These are phyloP conservation scores for Caenorhabditis wallacei DNA, from an alignment of 2,888 invertebrate genomes.

Conservation along the genomic window DNA sequence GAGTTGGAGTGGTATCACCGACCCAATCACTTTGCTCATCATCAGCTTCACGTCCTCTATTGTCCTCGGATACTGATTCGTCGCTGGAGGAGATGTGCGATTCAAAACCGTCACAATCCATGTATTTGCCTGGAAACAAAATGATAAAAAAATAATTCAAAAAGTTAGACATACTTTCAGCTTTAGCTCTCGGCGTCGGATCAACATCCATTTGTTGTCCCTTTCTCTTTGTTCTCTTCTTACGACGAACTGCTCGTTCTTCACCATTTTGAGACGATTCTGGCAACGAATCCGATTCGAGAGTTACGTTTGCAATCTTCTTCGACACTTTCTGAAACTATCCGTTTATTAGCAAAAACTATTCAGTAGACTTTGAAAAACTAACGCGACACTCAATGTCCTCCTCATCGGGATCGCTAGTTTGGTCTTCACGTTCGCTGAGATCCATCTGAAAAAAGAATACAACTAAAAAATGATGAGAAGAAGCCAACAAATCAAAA, in stretches of 20 bases:
- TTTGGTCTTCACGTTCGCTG: constrained; percentile 65
- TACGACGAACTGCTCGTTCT: constrained; percentile 43
- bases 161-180: constrained; percentile 18
- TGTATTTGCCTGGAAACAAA: constrained; percentile 38
- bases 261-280: constrained; percentile 61
- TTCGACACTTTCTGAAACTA: constrained; percentile 63
- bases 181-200: constrained; percentile 49
- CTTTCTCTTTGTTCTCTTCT: constrained; percentile 56
- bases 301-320: constrained; percentile 65
- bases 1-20: constrained; percentile 64
- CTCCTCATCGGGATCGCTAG: constrained; percentile 55
- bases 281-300: constrained; percentile 75
- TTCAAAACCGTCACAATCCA: constrained; percentile 70
- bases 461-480: not conserved
- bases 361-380: not conserved
- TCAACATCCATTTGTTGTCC: constrained; percentile 65
- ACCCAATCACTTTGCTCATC: constrained; percentile 81
- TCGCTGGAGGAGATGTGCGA: constrained; percentile 72
- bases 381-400: constrained; percentile 58
- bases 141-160: not conserved
- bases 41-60: constrained; percentile 71
- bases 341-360: not conserved
- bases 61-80: constrained; percentile 59
- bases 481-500: constrained; percentile 23
- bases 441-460: constrained; percentile 51